Evolutionary conservation across 2,797 vertebrate species (phyloP).

Genomic region (Typhlichthys subterraneus): DNA sequence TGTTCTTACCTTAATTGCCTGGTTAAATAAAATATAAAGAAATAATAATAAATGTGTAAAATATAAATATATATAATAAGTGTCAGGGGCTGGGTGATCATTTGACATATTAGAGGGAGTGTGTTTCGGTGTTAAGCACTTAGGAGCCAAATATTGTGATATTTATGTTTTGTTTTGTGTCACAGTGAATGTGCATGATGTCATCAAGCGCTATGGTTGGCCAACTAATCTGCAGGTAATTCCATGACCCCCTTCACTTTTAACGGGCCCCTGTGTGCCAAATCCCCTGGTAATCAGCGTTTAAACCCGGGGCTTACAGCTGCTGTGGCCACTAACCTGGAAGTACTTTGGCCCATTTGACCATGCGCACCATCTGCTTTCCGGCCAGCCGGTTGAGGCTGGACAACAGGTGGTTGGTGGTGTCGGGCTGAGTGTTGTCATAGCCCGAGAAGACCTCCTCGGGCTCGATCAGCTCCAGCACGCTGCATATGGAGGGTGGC

Average conservation of each 20-base stretch:
- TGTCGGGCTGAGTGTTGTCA: slow-evolving; percentile 90
- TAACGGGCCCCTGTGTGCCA: not conserved
- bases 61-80: too few species aligned
- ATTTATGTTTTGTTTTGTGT: not conserved
- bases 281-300: slow-evolving; percentile 23
- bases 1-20: too few species aligned
- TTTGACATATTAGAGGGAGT: too few species aligned
- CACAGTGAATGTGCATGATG: not conserved
- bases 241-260: not conserved
- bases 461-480: slow-evolving; percentile 94
- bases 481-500: slow-evolving; percentile 85
- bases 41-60: too few species aligned
- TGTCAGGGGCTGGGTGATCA: too few species aligned
- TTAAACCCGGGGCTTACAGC: slow-evolving; percentile 20
- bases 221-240: too few species aligned
- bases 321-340: slow-evolving; percentile 84
- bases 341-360: slow-evolving; percentile 99
- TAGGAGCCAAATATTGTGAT: too few species aligned
- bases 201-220: not conserved
- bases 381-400: slow-evolving; percentile 95
- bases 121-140: too few species aligned
- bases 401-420: slow-evolving; percentile 92
- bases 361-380: slow-evolving; percentile 98
- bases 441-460: slow-evolving; percentile 94
- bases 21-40: too few species aligned